Evolutionary conservation across 2,113 vertebrate species (phyloP), one percentile per base, ranked within the genome.

Genomic region (Actenoides hombroni): DNA sequence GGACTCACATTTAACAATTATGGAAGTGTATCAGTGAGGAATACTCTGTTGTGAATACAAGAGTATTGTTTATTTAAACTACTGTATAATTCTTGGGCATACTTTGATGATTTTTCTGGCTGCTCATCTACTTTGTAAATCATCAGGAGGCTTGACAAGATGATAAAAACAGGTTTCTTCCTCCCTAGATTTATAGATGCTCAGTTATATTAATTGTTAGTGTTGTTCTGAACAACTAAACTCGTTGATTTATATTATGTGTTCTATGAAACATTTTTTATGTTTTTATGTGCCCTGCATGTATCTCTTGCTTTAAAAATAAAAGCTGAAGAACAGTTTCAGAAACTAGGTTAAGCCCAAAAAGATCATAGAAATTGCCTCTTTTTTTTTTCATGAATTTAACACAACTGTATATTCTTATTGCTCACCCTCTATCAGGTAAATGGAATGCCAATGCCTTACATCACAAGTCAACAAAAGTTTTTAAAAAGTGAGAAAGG

Each of bases 141-240:
- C 95, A 95, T 88, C 86, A 95, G 92, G 73, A 85, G n/a, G 60
- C 61, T 81, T 83, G 80, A 96, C 33, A 89, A 93, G 88, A 95
- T 74, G 44, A 91, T 37, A 63, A 64, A 74, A 95, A 88, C 91
- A 61, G 51, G 33, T 88, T 97, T 92, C 54, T 56, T 87, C 61
- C 89, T 95, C 59, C 73, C 63, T 93, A 79, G 63, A 87, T 93
- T 95, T 94, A 95, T 94, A 84, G 78, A 79, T 90, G 49, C 51
- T 92, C 76, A 74, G 59, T 87, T 97, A 92, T 91, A 90, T 68
- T 90, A 92, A 90, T 91, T 91, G 73, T 88, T 95, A 94, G 53
- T 37, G 60, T 76, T 94, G 40, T 81, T 96, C 94, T 95, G 90
- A 96, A 95, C 88, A 95, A 94, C 78, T 92, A 92, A 81, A 81